Evolutionary conservation across 2,113 vertebrate genomes (phyloP).

Genomic region (Amblyornis subalaris): DNA sequence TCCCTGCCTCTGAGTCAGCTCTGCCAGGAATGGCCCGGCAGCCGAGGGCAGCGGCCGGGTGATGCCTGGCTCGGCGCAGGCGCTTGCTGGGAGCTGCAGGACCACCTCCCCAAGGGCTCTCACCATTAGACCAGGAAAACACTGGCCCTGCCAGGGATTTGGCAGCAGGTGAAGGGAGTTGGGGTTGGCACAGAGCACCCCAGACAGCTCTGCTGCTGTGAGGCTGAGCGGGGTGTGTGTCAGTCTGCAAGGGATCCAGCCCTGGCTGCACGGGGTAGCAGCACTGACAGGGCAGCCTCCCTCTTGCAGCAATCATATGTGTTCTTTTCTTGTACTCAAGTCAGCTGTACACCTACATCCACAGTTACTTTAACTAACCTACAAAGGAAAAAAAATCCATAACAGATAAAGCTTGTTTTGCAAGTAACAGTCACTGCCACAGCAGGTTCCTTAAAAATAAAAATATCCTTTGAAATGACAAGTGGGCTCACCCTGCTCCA

Average conservation of each 20-base stretch:
- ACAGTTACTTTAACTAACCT: neutral
- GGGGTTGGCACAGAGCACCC: neutral
- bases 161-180: neutral
- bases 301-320: rapidly evolving
- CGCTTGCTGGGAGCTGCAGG: neutral
- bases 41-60: neutral
- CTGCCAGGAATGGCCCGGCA: neutral
- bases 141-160: neutral
- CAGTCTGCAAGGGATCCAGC: neutral
- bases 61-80: rapidly evolving
- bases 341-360: neutral
- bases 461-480: neutral
- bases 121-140: rapidly evolving
- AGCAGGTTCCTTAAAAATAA: neutral
- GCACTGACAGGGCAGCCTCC: neutral
- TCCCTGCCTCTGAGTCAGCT: constrained; percentile 1
- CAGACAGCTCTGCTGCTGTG: rapidly evolving
- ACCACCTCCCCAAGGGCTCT: neutral
- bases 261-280: rapidly evolving
- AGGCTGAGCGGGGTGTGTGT: neutral
- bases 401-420: neutral
- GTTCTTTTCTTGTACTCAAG: neutral
- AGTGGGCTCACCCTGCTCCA: neutral
- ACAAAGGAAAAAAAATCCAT: rapidly evolving
- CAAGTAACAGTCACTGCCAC: neutral